These are phyloP conservation scores for Eupithecia insigniata DNA, from an alignment of 2,888 invertebrate genomes.

Conservation along the genomic window DNA sequence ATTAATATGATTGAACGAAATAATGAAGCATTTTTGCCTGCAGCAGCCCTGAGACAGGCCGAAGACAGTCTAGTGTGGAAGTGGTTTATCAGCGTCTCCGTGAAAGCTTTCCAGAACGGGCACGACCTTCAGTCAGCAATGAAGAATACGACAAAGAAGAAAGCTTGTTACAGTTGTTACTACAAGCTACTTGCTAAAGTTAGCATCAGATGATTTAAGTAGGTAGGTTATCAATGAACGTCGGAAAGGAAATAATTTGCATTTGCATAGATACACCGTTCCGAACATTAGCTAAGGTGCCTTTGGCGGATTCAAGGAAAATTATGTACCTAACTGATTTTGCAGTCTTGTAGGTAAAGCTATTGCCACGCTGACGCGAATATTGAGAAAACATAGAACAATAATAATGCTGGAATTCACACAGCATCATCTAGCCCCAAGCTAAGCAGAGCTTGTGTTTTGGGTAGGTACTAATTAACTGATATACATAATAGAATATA, in stretches of 20 bases:
- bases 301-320: conserved; percentile 19
- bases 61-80: no score
- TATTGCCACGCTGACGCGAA: background rate
- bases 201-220: background rate
- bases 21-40: no score
- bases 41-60: no score
- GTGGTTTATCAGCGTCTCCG: no score
- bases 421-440: no score
- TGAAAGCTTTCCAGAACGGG: no score
- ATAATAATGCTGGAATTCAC: background rate
- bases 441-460: no score
- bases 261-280: background rate
- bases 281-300: conserved; percentile 32
- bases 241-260: conserved; percentile 12
- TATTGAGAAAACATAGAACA: background rate
- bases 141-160: background rate
- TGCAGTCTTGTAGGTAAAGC: conserved; percentile 2
- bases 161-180: background rate
- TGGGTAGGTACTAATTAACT: no score
- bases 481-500: no score
- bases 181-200: background rate
- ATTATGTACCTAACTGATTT: background rate
- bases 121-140: no score
- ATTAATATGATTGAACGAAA: no score
- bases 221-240: conserved; percentile 6